phyloP scores from a whole-genome alignment of 2,113 vertebrate genomes.

The Ramphastos sulfuratus region DNA sequence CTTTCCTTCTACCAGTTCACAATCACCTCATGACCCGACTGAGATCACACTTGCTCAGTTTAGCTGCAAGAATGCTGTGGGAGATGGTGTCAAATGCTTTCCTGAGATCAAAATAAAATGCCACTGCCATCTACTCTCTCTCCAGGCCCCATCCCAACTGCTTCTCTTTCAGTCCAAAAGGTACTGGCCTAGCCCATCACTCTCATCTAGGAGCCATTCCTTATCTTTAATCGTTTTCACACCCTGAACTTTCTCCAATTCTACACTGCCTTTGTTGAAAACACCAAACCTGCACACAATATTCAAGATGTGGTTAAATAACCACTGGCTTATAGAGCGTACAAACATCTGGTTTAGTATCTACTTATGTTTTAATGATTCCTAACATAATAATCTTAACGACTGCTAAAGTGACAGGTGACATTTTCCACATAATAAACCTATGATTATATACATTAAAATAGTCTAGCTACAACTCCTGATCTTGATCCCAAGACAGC shows the following conservation, averaged over 20 bases:
- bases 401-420: constrained; percentile 6
- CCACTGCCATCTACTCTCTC: neutral
- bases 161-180: neutral
- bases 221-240: neutral
- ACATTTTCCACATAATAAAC: constrained; percentile 16
- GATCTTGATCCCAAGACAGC: neutral
- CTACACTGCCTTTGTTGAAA: neutral
- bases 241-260: neutral
- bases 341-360: neutral
- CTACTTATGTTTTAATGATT: constrained; percentile 7
- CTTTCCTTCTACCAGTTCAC: too few species aligned
- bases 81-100: too few species aligned
- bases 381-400: neutral
- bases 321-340: neutral
- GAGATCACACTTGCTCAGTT: too few species aligned
- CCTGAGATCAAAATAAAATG: neutral
- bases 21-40: too few species aligned
- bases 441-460: neutral
- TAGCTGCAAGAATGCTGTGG: too few species aligned
- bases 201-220: neutral
- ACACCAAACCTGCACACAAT: neutral
- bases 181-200: neutral
- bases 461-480: neutral
- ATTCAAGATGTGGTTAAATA: neutral
- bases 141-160: neutral